These are phyloP conservation scores for Ceratitis capitata DNA, from an alignment of 1,140 invertebrate genomes.

Conservation along the genomic window DNA sequence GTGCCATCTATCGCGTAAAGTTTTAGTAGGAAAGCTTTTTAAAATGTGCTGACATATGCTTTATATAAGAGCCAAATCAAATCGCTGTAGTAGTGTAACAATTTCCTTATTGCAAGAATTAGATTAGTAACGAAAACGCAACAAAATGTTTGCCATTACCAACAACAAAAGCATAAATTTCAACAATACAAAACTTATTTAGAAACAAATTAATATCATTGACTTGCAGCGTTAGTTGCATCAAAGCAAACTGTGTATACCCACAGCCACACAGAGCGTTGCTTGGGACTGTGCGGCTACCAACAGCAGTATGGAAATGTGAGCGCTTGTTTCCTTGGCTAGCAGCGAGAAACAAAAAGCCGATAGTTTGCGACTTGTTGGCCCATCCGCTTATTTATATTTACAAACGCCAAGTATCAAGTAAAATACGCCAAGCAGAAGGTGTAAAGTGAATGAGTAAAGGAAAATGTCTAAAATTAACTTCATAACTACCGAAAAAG, in stretches of 20 bases:
- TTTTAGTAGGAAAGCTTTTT: too few relatives aligned
- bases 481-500: slow-evolving; percentile 22
- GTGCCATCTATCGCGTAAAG: too few relatives aligned
- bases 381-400: not conserved
- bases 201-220: not conserved
- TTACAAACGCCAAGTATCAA: not conserved
- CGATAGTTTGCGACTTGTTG: not conserved
- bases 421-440: not conserved
- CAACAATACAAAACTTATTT: not conserved
- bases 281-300: not conserved
- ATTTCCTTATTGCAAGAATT: too few relatives aligned
- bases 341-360: not conserved
- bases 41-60: too few relatives aligned
- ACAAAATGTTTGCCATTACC: too few relatives aligned
- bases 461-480: not conserved
- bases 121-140: too few relatives aligned
- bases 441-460: not conserved
- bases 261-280: not conserved
- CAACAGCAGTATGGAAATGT: not conserved
- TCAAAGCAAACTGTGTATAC: too few relatives aligned
- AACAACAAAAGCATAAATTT: not conserved
- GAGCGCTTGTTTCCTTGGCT: not conserved
- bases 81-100: too few relatives aligned
- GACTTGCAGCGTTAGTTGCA: not conserved
- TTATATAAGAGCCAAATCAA: too few relatives aligned